Base-by-base conservation (phyloP, 1,140 invertebrate species). In the Drosophila repleta region DNA sequence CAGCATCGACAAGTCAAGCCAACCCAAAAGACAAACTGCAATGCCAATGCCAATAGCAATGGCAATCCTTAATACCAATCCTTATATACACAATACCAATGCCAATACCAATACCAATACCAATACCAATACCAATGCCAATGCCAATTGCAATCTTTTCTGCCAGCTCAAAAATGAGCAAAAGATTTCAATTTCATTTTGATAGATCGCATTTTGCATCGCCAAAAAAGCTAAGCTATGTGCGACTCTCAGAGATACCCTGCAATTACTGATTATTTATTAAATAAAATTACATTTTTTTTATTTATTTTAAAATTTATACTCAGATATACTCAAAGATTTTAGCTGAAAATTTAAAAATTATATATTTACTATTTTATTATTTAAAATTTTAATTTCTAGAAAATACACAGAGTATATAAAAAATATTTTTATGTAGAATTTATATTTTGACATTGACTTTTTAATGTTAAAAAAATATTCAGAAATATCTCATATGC, bases 181-280 rank as follows among this genome's bases (percentile, higher is more conserved):
- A 84, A 89, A 89, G 84, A 88, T 88, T 88, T 88, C 83, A 90
- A 88, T 89, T 88, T 88, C 84, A 88, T 89, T 89, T 88, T 88
- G 83, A 88, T 88, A 71, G 83, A 88, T 88, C 76, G 76, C 79
- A 66, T 3, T 70, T 84, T 76, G 45, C 45, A 26, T 56, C 52
- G 21, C 43, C 3, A 20, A 52, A 18, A 20, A 53, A 55, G 2
- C 18, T 55, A 1, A 37, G 11, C 1, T 8, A 11, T 6, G 17
- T 58, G 39, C 6, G 39, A 41, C 39, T 63, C 58, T 26, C 15
- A 1, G 1, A 11, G 15, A 18, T 70, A 65, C 67, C 45, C 67
- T 70, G 21, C 41, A 57, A 64, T 8, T 11, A 4, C 10, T 20
- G 5, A 0, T 7, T 7, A 10, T 20, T 20, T 21, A 4, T 11